phyloP scores from a whole-genome alignment of 2,113 vertebrate species.

The Crotalus viridis region DNA sequence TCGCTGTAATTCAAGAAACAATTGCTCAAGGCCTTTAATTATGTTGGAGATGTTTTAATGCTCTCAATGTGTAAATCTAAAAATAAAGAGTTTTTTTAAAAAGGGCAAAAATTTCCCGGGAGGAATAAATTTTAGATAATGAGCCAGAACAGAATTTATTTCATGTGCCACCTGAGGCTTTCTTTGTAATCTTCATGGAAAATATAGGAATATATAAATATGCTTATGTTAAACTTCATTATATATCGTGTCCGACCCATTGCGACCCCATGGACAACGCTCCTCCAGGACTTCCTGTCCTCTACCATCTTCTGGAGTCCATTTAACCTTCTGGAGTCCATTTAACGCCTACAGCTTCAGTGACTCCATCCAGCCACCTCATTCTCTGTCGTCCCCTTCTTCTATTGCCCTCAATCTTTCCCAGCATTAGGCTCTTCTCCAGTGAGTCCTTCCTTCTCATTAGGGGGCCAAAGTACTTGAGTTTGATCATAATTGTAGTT shows the following conservation, averaged over 20 bases:
- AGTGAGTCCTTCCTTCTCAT: too few relatives aligned
- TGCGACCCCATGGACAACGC: too few relatives aligned
- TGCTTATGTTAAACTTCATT: neutral
- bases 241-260: too few relatives aligned
- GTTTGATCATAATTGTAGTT: neutral
- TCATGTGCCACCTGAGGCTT: neutral
- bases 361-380: too few relatives aligned
- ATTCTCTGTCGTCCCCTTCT: too few relatives aligned
- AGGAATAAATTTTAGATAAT: neutral
- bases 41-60: neutral
- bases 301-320: too few relatives aligned
- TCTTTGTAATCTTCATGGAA: neutral
- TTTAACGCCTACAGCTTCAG: too few relatives aligned
- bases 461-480: too few relatives aligned
- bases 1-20: constrained; percentile 5
- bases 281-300: too few relatives aligned
- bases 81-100: neutral
- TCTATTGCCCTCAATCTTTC: too few relatives aligned
- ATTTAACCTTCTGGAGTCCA: too few relatives aligned
- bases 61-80: neutral
- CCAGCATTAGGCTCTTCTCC: too few relatives aligned
- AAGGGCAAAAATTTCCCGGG: neutral
- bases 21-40: constrained; percentile 13
- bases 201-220: neutral
- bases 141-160: neutral